Conservation (phyloP, 2,888 invertebrate species). For the Caenorhabditis becei region DNA sequence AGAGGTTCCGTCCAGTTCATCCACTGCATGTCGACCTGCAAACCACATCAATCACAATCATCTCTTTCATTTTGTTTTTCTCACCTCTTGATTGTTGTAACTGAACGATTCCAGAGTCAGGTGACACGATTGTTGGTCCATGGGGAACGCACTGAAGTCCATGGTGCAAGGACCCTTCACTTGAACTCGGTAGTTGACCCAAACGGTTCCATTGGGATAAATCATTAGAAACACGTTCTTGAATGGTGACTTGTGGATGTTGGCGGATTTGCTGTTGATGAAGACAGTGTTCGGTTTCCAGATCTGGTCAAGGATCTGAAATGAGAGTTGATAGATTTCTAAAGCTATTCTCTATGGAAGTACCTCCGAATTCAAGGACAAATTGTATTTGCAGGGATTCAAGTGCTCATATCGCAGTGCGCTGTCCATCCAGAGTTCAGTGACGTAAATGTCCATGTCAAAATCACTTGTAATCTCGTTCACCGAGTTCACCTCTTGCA, state of each 20-base stretch:
- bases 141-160: conserved; percentile 79
- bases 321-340: background rate
- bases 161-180: conserved; percentile 77
- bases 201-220: conserved; percentile 81
- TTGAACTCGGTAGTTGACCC: conserved; percentile 80
- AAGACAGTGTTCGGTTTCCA: conserved; percentile 81
- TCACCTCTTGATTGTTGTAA: conserved; percentile 76
- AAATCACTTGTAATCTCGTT: conserved; percentile 80
- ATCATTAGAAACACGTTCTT: conserved; percentile 81
- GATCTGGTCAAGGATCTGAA: conserved; percentile 76
- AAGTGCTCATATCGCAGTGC: conserved; percentile 76
- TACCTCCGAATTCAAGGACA: conserved; percentile 77
- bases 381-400: conserved; percentile 79
- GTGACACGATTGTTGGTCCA: conserved; percentile 79
- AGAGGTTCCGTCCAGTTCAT: conserved; percentile 74
- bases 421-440: conserved; percentile 76
- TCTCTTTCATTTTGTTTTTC: background rate
- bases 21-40: conserved; percentile 80
- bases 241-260: conserved; percentile 78
- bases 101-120: conserved; percentile 80
- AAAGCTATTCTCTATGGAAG: background rate
- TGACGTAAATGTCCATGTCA: conserved; percentile 80
- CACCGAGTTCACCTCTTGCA: conserved; percentile 79
- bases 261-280: conserved; percentile 78
- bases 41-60: background rate